Evolutionary conservation across 1,140 invertebrate genomes (phyloP).

Genomic region (Adelges cooleyi): DNA sequence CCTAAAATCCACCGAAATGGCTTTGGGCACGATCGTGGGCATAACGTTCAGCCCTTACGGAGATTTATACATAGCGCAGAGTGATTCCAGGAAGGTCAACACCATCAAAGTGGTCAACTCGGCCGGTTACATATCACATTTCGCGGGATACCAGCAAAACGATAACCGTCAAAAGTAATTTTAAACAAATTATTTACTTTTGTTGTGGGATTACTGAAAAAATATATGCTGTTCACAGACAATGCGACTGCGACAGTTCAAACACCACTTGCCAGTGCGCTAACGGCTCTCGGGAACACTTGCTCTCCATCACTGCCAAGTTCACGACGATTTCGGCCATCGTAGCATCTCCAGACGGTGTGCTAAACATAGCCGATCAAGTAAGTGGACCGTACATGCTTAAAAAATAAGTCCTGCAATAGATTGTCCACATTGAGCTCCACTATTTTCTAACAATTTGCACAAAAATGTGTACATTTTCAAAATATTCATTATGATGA

Average conservation of each 20-base stretch:
- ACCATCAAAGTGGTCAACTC: constrained; percentile 72
- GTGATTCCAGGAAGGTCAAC: constrained; percentile 78
- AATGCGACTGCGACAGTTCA: constrained; percentile 35
- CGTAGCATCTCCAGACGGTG: constrained; percentile 84
- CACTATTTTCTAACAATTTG: too few species aligned
- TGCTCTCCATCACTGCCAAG: constrained; percentile 78
- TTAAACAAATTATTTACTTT: neutral
- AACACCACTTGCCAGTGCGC: constrained; percentile 36
- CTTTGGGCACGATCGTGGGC: constrained; percentile 62
- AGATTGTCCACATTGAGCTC: too few species aligned
- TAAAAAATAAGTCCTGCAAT: too few species aligned
- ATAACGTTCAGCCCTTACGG: constrained; percentile 86
- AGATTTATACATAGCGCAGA: constrained; percentile 86
- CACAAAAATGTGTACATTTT: neutral
- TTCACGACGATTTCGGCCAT: constrained; percentile 85
- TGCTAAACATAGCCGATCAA: constrained; percentile 91
- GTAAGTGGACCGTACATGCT: constrained; percentile 42
- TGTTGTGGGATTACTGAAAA: neutral
- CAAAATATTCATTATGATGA: neutral
- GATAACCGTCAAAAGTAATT: constrained; percentile 33
- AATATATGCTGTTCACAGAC: neutral
- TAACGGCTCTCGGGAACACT: constrained; percentile 32
- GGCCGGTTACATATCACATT: constrained; percentile 70
- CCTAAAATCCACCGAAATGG: constrained; percentile 42
- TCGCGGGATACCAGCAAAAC: constrained; percentile 58